Percentiles rank a stretch among this genome's conserved stretches.
These are phyloP conservation scores for Pollenia griseotomentosa DNA, from an alignment of 2,888 invertebrate genomes.

Conservation along the genomic window DNA sequence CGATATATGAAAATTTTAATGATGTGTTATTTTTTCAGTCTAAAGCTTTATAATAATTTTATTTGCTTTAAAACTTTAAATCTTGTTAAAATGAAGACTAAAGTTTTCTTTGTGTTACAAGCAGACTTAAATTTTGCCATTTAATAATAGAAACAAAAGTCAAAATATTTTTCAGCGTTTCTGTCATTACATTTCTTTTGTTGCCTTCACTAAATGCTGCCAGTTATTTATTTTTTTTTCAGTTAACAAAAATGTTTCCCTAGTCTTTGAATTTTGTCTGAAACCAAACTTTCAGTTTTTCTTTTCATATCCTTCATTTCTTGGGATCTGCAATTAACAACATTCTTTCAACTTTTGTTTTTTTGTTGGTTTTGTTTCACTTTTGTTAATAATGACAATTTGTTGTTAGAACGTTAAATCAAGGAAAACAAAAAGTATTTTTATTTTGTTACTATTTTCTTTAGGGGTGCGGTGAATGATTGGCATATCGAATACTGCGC, in stretches of 20 bases:
- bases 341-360: background rate
- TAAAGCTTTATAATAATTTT: too few species aligned
- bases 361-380: conserved; percentile 2
- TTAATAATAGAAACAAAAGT: background rate
- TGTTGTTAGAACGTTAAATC: conserved; percentile 16
- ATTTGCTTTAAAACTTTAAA: too few species aligned
- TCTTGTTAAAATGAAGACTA: too few species aligned
- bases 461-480: background rate
- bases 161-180: background rate
- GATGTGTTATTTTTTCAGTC: too few species aligned
- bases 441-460: background rate
- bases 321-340: conserved; percentile 10
- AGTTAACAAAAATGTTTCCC: background rate
- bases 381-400: conserved; percentile 45
- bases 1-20: too few species aligned
- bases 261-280: background rate
- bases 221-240: background rate
- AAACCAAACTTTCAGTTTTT: conserved; percentile 4
- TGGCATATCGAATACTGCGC: too few species aligned
- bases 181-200: background rate
- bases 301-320: background rate
- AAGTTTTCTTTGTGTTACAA: too few species aligned
- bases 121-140: too few species aligned
- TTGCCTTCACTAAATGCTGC: background rate
- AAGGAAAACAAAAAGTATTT: conserved; percentile 17